A percentile compares a stretch with the other conserved stretches of the same genome.
These are phyloP conservation scores for Epinotia ramella DNA, from an alignment of 2,888 invertebrate species.

Conservation along the genomic window DNA sequence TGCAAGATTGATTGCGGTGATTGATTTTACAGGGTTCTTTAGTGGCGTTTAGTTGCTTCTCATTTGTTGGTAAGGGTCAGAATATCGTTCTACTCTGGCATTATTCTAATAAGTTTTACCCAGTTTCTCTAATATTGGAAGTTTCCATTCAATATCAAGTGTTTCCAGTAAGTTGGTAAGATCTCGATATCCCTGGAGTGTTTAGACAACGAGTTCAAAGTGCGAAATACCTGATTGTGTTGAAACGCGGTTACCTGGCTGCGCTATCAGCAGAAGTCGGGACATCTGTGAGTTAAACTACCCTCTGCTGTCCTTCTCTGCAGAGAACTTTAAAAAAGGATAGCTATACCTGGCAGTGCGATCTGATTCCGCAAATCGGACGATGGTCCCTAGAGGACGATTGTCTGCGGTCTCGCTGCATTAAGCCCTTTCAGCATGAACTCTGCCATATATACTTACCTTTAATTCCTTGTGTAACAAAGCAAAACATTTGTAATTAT, in stretches of 20 bases:
- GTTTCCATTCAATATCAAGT: slow-evolving; percentile 7
- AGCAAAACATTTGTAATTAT: slow-evolving; percentile 33
- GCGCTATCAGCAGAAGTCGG: slow-evolving; percentile 30
- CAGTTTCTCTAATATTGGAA: not conserved
- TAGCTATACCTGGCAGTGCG: slow-evolving; percentile 56
- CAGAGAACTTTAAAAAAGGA: slow-evolving; percentile 22
- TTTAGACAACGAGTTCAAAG: slow-evolving; percentile 31
- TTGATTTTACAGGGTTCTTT: slow-evolving; percentile 48
- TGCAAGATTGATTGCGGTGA: slow-evolving; percentile 66
- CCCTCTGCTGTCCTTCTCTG: slow-evolving; percentile 28
- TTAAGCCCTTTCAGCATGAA: slow-evolving; percentile 69
- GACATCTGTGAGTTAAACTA: slow-evolving; percentile 28
- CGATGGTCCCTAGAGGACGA: slow-evolving; percentile 59
- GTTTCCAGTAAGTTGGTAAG: slow-evolving; percentile 22
- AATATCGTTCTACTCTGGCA: not conserved
- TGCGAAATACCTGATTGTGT: slow-evolving; percentile 42
- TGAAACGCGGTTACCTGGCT: slow-evolving; percentile 25
- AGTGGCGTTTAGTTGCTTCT: slow-evolving; percentile 45
- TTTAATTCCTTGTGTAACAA: slow-evolving; percentile 41
- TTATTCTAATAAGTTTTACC: not conserved
- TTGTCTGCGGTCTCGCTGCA: slow-evolving; percentile 67
- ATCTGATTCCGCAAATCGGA: slow-evolving; percentile 52
- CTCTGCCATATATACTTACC: slow-evolving; percentile 49
- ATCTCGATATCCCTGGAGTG: slow-evolving; percentile 7
- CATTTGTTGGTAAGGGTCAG: not conserved